A percentile compares a stretch with the other conserved stretches of the same genome.
Evolutionary conservation across 2,797 vertebrate genomes (phyloP).

Genomic region (Mormyrus proboscirostris): DNA sequence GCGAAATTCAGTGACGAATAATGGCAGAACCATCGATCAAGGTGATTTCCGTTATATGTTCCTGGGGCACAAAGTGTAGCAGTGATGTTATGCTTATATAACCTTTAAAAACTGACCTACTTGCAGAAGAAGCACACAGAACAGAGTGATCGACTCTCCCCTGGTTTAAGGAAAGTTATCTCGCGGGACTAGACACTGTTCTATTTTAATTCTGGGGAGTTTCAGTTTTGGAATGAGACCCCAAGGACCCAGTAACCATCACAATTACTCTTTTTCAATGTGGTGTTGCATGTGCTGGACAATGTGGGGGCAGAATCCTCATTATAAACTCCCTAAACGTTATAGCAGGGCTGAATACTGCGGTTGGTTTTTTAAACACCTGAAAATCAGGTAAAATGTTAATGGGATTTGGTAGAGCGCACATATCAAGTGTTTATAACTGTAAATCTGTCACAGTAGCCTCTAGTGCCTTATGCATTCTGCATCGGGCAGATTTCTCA

Average conservation of each 20-base stretch:
- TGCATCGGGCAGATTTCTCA: not conserved
- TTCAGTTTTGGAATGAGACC: constrained; percentile 19
- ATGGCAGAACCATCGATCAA: not conserved
- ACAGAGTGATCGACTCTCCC: not conserved
- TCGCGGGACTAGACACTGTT: not conserved
- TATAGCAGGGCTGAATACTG: not conserved
- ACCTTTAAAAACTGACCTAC: constrained; percentile 7
- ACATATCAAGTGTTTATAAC: not conserved
- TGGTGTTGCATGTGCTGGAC: constrained; percentile 3
- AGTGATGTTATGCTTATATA: not conserved
- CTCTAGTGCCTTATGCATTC: not conserved
- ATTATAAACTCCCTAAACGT: not conserved
- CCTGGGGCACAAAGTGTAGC: not conserved
- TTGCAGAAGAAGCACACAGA: constrained; percentile 12
- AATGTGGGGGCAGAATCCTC: not conserved
- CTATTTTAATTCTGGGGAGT: constrained; percentile 9
- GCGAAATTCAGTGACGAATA: not conserved
- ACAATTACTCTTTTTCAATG: not conserved
- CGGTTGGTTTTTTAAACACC: not conserved
- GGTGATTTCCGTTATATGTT: not conserved
- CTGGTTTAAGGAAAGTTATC: constrained; percentile 6
- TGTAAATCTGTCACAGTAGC: not conserved
- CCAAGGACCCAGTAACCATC: constrained; percentile 3
- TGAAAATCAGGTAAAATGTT: not conserved
- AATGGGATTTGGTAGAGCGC: not conserved